Evolutionary conservation across 2,888 invertebrate species (phyloP).

Genomic region (Napeogenes sylphis): DNA sequence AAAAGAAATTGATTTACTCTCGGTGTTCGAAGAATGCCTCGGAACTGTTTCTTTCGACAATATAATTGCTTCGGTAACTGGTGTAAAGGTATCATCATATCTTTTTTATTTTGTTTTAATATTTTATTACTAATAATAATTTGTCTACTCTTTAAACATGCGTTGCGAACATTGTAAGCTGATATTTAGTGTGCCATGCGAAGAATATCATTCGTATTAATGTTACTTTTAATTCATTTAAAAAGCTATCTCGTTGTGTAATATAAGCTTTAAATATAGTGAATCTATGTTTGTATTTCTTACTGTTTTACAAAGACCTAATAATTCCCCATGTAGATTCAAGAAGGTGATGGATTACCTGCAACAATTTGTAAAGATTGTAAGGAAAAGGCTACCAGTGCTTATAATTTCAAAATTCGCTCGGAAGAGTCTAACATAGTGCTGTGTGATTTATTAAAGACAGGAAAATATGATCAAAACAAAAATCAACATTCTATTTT

Average conservation of each 20-base stretch:
- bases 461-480: slow-evolving; percentile 35
- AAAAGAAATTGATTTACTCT: slow-evolving; percentile 54
- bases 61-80: slow-evolving; percentile 53
- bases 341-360: slow-evolving; percentile 62
- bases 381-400: slow-evolving; percentile 55
- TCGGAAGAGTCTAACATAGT: slow-evolving; percentile 56
- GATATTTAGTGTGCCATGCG: too few relatives aligned
- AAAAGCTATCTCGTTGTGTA: too few relatives aligned
- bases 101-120: background rate
- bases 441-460: slow-evolving; percentile 47
- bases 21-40: slow-evolving; percentile 51
- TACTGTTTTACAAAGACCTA: background rate
- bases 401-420: slow-evolving; percentile 61
- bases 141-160: background rate
- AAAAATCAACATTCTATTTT: slow-evolving; percentile 11
- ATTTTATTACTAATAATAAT: background rate
- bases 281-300: slow-evolving; percentile 5
- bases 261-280: background rate
- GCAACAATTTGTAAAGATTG: slow-evolving; percentile 59
- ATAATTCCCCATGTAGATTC: slow-evolving; percentile 45
- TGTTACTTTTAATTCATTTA: too few relatives aligned
- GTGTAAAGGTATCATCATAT: slow-evolving; percentile 48
- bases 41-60: slow-evolving; percentile 46
- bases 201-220: too few relatives aligned
- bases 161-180: too few relatives aligned